A percentile compares a stretch with the other conserved stretches of the same genome.
Evolutionary conservation across 2,113 vertebrate species (phyloP).

Genomic region (Ifrita kowaldi): DNA sequence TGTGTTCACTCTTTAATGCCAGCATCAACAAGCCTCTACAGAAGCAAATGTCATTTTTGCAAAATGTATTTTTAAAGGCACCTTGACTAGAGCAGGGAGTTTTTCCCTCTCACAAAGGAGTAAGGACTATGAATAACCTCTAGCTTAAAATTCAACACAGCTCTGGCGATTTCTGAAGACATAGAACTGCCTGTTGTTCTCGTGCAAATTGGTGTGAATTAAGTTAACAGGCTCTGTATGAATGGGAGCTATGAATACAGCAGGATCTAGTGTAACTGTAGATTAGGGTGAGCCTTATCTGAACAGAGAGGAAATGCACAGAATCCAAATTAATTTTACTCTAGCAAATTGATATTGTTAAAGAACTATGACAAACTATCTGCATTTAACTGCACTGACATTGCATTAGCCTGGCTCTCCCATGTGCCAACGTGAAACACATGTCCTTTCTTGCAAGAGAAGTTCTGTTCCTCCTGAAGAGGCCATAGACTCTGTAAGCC

Average conservation of each 20-base stretch:
- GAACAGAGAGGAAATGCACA: neutral
- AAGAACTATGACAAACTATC: neutral
- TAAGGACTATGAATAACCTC: neutral
- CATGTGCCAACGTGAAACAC: neutral
- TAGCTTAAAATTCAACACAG: neutral
- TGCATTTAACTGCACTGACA: neutral
- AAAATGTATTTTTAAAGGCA: neutral
- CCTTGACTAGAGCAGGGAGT: neutral
- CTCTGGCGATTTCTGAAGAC: neutral
- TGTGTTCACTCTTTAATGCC: neutral
- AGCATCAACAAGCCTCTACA: neutral
- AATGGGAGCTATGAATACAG: neutral
- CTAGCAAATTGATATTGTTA: neutral
- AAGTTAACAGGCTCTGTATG: neutral
- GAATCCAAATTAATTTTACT: neutral
- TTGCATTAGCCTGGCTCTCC: neutral
- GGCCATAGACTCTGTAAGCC: neutral
- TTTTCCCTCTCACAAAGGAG: neutral
- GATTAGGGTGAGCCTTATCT: neutral
- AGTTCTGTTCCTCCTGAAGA: neutral
- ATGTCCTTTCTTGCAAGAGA: neutral
- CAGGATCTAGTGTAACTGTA: neutral
- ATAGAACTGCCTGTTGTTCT: neutral
- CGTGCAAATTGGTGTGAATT: neutral
- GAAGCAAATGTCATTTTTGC: neutral